These are phyloP conservation scores for Perognathus longimembris DNA, from an alignment of 2,113 vertebrate species.

Conservation along the genomic window DNA sequence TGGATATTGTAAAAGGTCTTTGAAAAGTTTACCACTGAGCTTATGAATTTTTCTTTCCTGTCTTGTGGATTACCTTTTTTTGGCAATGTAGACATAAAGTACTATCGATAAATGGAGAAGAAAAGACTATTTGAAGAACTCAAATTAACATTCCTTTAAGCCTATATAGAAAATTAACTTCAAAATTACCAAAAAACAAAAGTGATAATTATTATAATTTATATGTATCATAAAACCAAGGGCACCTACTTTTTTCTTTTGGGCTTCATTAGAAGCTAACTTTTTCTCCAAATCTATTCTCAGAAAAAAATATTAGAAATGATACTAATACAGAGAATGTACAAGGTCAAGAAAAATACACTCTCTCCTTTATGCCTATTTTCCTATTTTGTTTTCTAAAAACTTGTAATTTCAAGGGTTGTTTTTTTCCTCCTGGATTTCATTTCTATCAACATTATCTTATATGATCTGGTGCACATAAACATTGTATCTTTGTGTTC, in stretches of 20 bases:
- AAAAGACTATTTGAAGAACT: conserved; percentile 40
- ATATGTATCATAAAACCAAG: neutral
- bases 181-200: conserved; percentile 48
- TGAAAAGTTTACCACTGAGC: neutral
- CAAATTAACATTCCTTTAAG: conserved; percentile 39
- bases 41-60: neutral
- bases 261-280: neutral
- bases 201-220: neutral
- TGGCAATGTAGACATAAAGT: neutral
- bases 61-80: neutral
- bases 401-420: neutral
- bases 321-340: neutral
- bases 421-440: no score
- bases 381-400: neutral
- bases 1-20: neutral
- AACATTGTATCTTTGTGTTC: no score
- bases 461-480: no score
- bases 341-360: neutral
- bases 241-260: neutral
- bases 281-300: conserved; percentile 26
- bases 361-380: neutral
- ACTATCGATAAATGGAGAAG: conserved; percentile 6
- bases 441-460: no score
- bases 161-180: conserved; percentile 34
- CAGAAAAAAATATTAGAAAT: conserved; percentile 18